Percentiles rank a stretch among this genome's conserved stretches.
Conservation (phyloP, 2,888 invertebrate genomes). For the Polyommatus iphigenia region DNA sequence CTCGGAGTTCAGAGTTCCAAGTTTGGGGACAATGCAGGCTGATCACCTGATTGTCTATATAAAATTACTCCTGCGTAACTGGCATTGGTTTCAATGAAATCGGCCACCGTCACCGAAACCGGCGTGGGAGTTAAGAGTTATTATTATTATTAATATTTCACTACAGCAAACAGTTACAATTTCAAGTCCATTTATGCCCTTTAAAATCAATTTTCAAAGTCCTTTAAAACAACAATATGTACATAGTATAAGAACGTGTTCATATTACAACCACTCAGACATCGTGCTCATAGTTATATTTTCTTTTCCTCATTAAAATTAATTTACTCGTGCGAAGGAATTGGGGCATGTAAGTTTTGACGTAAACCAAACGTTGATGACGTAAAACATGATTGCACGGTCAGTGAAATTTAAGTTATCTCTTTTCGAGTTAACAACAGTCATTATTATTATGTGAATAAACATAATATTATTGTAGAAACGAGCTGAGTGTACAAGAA, state of each 20-base stretch:
- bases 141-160: too few species aligned
- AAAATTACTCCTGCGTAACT: too few species aligned
- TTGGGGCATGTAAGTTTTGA: neutral
- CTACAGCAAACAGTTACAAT: too few species aligned
- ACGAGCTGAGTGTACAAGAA: neutral
- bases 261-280: neutral
- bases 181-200: too few species aligned
- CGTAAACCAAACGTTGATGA: constrained; percentile 1
- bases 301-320: neutral
- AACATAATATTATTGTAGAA: neutral
- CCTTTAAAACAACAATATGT: too few species aligned
- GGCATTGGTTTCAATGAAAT: too few species aligned
- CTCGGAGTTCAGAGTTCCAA: too few species aligned
- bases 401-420: constrained; percentile 1
- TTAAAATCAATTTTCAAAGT: too few species aligned
- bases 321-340: neutral
- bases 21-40: too few species aligned
- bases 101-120: too few species aligned
- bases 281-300: neutral
- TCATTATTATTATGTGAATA: neutral
- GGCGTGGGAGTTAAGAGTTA: too few species aligned
- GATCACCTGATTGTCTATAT: too few species aligned
- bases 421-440: neutral
- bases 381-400: constrained; percentile 8
- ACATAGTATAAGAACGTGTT: neutral